phyloP scores from a whole-genome alignment of 2,797 vertebrate genomes.

The Cichlasoma orientale region DNA sequence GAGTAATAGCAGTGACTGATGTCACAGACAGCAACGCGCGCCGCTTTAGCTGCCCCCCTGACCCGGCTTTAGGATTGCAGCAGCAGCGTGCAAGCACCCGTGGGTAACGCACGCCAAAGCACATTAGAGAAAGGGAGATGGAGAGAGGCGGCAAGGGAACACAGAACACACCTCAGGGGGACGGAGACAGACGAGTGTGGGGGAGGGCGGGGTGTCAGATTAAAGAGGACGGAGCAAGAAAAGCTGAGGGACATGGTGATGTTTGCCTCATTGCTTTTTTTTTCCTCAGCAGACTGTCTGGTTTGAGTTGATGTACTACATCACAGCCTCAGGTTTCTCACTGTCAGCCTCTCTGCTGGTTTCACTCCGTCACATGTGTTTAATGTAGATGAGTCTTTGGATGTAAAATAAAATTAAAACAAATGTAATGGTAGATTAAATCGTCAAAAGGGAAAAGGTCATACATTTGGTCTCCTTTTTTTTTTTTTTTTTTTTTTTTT shows the following conservation, averaged over 20 bases:
- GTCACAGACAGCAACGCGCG: slow-evolving; percentile 68
- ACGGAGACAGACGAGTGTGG: slow-evolving; percentile 37
- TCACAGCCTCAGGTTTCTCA: slow-evolving; percentile 65
- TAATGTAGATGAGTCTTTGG: slow-evolving; percentile 15
- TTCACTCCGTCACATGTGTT: slow-evolving; percentile 15
- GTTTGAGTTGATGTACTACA: slow-evolving; percentile 66
- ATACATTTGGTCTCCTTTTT: neutral
- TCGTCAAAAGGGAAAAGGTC: neutral
- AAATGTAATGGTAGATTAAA: neutral
- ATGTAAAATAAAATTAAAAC: neutral
- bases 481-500: neutral
- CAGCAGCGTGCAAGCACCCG: slow-evolving; percentile 62
- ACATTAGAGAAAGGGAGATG: slow-evolving; percentile 70
- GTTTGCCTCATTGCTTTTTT: slow-evolving; percentile 51
- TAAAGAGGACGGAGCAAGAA: slow-evolving; percentile 59
- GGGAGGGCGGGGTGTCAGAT: slow-evolving; percentile 58
- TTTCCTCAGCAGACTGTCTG: slow-evolving; percentile 57
- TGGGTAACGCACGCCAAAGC: slow-evolving; percentile 75
- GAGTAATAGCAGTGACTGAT: slow-evolving; percentile 70
- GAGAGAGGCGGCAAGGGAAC: slow-evolving; percentile 61
- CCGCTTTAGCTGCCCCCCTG: slow-evolving; percentile 65
- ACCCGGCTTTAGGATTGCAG: slow-evolving; percentile 70
- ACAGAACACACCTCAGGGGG: slow-evolving; percentile 69
- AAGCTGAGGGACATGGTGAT: slow-evolving; percentile 61
- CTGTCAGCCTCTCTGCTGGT: slow-evolving; percentile 32